Base-by-base conservation (phyloP, 2,888 invertebrate species). In the Idaea straminata region DNA sequence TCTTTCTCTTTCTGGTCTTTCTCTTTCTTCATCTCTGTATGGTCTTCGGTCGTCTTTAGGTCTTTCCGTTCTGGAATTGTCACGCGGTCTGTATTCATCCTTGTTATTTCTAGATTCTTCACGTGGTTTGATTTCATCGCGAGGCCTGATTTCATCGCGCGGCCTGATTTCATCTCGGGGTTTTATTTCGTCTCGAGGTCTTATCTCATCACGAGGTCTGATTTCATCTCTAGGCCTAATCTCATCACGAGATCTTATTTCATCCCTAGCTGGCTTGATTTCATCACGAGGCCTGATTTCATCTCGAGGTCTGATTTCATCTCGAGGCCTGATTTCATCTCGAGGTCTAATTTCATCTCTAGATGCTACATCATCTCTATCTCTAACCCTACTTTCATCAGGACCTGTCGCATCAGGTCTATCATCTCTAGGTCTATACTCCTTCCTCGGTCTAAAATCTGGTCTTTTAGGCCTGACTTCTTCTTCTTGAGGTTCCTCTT, bases 341-440 rank as follows among this genome's bases (percentile, higher is more conserved):
- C 77, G 64, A 0, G 79, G 69, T 5, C 73, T 70, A 0, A 71
- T 66, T 67, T 79, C 80, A 64, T 80, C 80, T 0, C 78, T 63
- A 0, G 75, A 62, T 5, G 69, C 71, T 0, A 72, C 36, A 25
- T 73, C 70, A 15, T 75, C 73, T 58, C 69, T 61, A 5, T 57
- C 7, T 3, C 69, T 69, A 59, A 69, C 72, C 61, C 64, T 69
- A 15, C 67, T 64, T 62, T 67, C 69, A 15, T 66, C 83, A 47
- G 47, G 47, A 13, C 47, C 47, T 13, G 47, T 7, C 47, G 5
- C 47, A 81, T 64, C 81, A 70, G 2, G 83, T 25, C 76, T 79
- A 62, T 82, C 82, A 36, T 83, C 84, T 72, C 83, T 76, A 3
- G 82, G 70, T 6, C 72, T 75, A n/a, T 72, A 64, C 61, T 77